A percentile compares a stretch with the other conserved stretches of the same genome.
phyloP scores from a whole-genome alignment of 1,140 invertebrate species.

The Polyergus mexicanus region DNA sequence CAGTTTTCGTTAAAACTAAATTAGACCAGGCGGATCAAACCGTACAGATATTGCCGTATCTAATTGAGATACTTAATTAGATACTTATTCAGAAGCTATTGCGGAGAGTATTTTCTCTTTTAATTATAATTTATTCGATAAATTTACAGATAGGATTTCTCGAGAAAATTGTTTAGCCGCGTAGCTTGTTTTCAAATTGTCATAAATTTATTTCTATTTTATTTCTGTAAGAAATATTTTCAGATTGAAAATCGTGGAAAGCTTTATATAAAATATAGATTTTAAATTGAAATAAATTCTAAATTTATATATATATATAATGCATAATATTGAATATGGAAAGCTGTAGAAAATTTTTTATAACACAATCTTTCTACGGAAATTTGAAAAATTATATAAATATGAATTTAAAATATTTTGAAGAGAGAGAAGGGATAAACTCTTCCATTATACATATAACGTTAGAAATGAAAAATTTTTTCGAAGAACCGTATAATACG shows the following conservation, averaged over 20 bases:
- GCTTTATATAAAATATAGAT: background rate
- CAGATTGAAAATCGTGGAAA: background rate
- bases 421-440: too few species aligned
- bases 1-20: background rate
- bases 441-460: too few species aligned
- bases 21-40: background rate
- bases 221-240: background rate
- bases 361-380: background rate
- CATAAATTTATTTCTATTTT: background rate
- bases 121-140: background rate
- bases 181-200: background rate
- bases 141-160: background rate
- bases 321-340: background rate
- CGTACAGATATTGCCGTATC: background rate
- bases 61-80: constrained; percentile 15
- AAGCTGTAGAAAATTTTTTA: background rate
- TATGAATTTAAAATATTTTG: too few species aligned
- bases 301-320: background rate
- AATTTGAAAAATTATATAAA: background rate
- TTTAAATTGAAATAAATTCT: background rate
- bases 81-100: background rate
- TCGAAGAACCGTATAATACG: background rate
- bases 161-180: background rate
- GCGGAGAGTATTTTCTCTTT: background rate
- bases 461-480: background rate